These are phyloP conservation scores for Oncorhynchus masou DNA, from an alignment of 2,113 vertebrate genomes.

Conservation along the genomic window DNA sequence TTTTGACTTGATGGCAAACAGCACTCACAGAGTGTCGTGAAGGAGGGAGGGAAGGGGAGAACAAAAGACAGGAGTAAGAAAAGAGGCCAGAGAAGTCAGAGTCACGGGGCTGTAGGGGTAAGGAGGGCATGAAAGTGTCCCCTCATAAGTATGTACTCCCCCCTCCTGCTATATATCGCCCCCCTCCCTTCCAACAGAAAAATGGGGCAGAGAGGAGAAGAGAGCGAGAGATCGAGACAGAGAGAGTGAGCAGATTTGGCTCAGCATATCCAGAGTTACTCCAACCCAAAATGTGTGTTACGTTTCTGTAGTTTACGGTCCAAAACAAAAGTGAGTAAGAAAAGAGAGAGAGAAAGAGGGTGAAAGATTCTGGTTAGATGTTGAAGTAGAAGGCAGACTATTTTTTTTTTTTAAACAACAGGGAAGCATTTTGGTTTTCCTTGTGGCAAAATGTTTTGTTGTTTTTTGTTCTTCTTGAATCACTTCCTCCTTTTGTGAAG, in stretches of 20 bases:
- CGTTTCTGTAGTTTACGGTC: constrained; percentile 30
- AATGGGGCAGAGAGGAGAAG: constrained; percentile 10
- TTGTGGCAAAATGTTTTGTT: constrained; percentile 54
- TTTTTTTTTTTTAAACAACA: constrained; percentile 43
- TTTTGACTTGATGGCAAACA: constrained; percentile 70
- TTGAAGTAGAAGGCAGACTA: constrained; percentile 54
- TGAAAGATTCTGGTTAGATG: constrained; percentile 43
- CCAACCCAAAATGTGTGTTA: constrained; percentile 35
- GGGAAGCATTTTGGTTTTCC: constrained; percentile 64
- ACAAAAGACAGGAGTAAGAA: constrained; percentile 31
- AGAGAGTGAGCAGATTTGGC: constrained; percentile 41
- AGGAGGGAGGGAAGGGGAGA: constrained; percentile 38
- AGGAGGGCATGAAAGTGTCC: constrained; percentile 59
- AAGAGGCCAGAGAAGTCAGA: constrained; percentile 20
- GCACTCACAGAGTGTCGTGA: constrained; percentile 60
- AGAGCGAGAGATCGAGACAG: not conserved
- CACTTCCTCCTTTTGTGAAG: constrained; percentile 26
- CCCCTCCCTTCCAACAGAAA: constrained; percentile 19
- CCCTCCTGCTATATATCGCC: constrained; percentile 43
- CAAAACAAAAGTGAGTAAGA: constrained; percentile 46
- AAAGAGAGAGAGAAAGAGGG: constrained; percentile 9
- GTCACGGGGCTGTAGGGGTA: constrained; percentile 31
- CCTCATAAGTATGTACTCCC: constrained; percentile 45
- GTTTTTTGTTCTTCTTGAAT: constrained; percentile 12
- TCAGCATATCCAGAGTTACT: constrained; percentile 49